Conservation (phyloP, 2,113 vertebrate genomes). For the Hippotragus niger region DNA sequence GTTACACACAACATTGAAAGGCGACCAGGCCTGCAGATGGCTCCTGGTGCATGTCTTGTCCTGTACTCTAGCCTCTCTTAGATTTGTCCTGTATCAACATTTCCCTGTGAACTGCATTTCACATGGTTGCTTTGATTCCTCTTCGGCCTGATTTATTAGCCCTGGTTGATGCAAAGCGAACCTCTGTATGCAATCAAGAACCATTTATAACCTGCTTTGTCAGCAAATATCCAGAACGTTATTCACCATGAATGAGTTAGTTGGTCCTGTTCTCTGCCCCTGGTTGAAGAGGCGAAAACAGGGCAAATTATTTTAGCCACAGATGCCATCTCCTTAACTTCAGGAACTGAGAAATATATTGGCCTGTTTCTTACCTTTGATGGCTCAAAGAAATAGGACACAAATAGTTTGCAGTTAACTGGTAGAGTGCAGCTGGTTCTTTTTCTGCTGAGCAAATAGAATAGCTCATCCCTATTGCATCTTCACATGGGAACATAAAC, state of each 20-base stretch:
- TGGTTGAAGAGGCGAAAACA: constrained; percentile 47
- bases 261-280: constrained; percentile 19
- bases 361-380: constrained; percentile 47
- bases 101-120: neutral
- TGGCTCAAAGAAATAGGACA: constrained; percentile 16
- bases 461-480: neutral
- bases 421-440: neutral
- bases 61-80: neutral
- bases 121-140: neutral
- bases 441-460: constrained; percentile 55
- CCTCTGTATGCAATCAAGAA: neutral
- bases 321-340: constrained; percentile 18
- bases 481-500: neutral
- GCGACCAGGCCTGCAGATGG: accelerated
- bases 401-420: neutral
- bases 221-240: constrained; percentile 41
- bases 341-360: constrained; percentile 25
- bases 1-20: neutral
- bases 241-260: constrained; percentile 4
- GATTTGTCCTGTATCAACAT: neutral
- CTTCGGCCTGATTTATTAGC: neutral
- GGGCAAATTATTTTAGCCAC: constrained; percentile 37
- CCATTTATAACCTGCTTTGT: constrained; percentile 28
- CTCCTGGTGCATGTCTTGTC: neutral
- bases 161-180: constrained; percentile 42